Evolutionary conservation across 1,140 invertebrate genomes (phyloP), one percentile per base, ranked within the genome.

Genomic region (Neotoxoptera formosana): DNA sequence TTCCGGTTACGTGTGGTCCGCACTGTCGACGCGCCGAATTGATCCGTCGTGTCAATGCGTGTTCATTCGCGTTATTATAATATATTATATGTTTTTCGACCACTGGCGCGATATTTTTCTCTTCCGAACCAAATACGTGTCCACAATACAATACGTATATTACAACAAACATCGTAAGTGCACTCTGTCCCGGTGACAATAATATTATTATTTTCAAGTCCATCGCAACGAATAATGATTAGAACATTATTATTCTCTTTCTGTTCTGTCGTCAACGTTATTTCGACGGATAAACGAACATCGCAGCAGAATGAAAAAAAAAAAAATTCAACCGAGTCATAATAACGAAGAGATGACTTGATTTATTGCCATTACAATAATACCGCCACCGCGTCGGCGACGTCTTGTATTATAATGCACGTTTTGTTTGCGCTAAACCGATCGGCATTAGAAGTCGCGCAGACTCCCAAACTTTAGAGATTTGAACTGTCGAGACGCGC

Each of bases 1-100:
- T 87, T 87, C 45, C 45, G 23, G 30, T 87, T 87, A 87, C 25
- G 84, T 87, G 84, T 87, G 84, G 84, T 48, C 84, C 30, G 23
- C 11, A n/a, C 84, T 87, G 84, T 87, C 84, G 30, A 87, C 84
- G 84, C 36, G 36, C 45, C 45, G 84, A 87, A 48, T 47, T 47
- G 14, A 87, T 48, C 23, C 81, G 14, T 83, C 60, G n/a, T 30
- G 30, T n/a, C n/a, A 76, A n/a, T n/a, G 7, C 30, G 60, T n/a
- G 30, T 76, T 76, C n/a, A n/a, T 76, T 76, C 60, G 60, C n/a
- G 4, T 76, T 76, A n/a, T 76, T 76, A 76, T 76, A n/a, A n/a
- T n/a, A n/a, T n/a, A n/a, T n/a, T n/a, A n/a, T n/a, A n/a, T n/a
- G n/a, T 76, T 60, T 30, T 41, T 41, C 41, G 11, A 60, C 30